Conservation (phyloP, 30 jellyfish, hydroid and myxozoan genomes). For the Rhopilema esculentum region DNA sequence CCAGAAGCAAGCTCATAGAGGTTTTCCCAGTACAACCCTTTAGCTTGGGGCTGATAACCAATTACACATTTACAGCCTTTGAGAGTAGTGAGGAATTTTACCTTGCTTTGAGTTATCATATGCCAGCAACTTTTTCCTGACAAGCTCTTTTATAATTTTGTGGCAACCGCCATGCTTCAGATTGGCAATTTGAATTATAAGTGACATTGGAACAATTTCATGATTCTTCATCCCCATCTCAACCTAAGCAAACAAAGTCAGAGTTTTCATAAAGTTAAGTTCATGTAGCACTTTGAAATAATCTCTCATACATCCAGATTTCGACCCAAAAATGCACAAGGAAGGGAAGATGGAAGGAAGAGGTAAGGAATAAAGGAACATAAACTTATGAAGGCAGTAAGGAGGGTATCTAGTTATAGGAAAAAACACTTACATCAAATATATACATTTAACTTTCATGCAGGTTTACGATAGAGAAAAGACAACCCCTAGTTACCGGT, state of each 20-base stretch:
- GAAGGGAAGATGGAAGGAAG: too few species aligned
- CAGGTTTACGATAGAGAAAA: too few species aligned
- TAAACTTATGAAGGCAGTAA: too few species aligned
- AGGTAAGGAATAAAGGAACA: too few species aligned
- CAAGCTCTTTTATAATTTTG: conserved; percentile 79
- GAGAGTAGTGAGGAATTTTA: not conserved
- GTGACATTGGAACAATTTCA: conserved; percentile 89
- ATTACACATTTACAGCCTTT: not conserved
- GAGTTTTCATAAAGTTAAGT: not conserved
- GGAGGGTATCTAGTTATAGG: too few species aligned
- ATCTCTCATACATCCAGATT: too few species aligned
- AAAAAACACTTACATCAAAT: too few species aligned
- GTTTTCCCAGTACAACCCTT: too few species aligned
- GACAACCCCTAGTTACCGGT: too few species aligned
- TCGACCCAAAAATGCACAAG: too few species aligned
- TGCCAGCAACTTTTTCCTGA: conserved; percentile 75
- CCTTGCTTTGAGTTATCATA: conserved; percentile 84
- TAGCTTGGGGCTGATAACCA: not conserved
- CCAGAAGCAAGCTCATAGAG: too few species aligned
- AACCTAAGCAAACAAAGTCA: conserved; percentile 56
- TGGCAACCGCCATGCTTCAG: conserved; percentile 95
- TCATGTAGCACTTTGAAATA: not conserved
- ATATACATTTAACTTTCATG: too few species aligned
- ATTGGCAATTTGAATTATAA: conserved; percentile 85
- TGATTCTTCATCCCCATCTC: conserved; percentile 99